phyloP scores from a whole-genome alignment of 1,140 invertebrate species.

The Aphis craccivora region DNA sequence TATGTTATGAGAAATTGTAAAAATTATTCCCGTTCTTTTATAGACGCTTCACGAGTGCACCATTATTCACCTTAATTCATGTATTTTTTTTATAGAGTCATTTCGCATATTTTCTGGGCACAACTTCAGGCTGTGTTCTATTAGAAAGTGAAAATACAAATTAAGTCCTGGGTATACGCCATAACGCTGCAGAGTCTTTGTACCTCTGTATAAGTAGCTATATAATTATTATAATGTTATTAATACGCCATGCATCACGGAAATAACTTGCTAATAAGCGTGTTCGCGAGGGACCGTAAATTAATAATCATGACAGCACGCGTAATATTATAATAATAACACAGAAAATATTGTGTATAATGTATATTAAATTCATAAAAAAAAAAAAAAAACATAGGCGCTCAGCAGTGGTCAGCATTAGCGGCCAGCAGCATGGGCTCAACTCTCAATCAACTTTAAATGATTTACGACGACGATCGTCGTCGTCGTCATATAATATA shows the following conservation, averaged over 20 bases:
- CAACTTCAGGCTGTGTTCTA: background rate
- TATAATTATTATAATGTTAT: slow-evolving; percentile 20
- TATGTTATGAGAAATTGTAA: background rate
- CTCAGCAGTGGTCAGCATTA: background rate
- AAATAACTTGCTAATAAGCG: slow-evolving; percentile 7
- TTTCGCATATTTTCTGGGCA: background rate
- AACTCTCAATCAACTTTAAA: slow-evolving; percentile 21
- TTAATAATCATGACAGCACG: slow-evolving; percentile 5
- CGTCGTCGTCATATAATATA: background rate
- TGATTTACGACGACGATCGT: background rate
- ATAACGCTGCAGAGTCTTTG: background rate
- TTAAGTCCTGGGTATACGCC: background rate
- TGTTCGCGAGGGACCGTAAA: background rate
- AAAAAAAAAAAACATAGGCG: background rate
- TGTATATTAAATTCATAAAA: background rate
- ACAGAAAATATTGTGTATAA: background rate
- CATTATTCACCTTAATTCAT: background rate
- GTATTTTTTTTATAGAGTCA: background rate
- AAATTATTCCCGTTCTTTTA: background rate
- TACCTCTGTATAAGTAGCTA: background rate
- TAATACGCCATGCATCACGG: background rate
- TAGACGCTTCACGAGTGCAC: background rate
- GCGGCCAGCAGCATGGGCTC: background rate
- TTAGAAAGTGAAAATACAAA: slow-evolving; percentile 9
- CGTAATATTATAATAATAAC: background rate